phyloP scores from a whole-genome alignment of 2,797 vertebrate genomes.

The Simalia tracyae region DNA sequence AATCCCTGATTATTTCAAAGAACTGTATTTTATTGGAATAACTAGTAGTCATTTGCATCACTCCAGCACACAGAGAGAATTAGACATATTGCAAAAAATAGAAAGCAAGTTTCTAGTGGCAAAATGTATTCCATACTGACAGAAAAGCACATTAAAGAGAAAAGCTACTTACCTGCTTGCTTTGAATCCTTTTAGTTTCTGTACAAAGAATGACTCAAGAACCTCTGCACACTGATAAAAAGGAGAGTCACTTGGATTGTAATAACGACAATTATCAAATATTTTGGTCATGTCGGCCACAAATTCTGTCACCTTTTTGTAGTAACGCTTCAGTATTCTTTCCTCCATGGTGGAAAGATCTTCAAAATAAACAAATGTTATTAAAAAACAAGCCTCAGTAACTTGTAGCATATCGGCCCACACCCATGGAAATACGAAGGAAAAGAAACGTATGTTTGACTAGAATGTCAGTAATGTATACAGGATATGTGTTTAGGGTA shows the following conservation, averaged over 20 bases:
- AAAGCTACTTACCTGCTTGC: conserved; percentile 88
- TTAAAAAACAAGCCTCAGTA: conserved; percentile 20
- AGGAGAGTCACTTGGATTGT: conserved; percentile 95
- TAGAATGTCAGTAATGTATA: neutral
- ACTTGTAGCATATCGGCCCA: neutral
- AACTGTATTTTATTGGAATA: neutral
- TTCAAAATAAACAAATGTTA: conserved; percentile 68
- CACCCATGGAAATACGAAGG: fast-evolving
- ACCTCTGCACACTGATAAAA: conserved; percentile 97
- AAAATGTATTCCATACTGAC: neutral
- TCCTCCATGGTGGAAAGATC: conserved; percentile 97
- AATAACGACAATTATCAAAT: conserved; percentile 99
- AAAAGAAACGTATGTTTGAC: neutral
- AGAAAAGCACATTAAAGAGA: neutral
- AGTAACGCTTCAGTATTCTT: conserved; percentile 87
- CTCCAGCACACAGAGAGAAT: neutral
- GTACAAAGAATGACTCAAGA: conserved; percentile 96
- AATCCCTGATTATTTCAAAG: neutral
- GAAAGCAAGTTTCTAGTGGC: neutral
- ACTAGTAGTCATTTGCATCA: neutral
- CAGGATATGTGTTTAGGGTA: neutral
- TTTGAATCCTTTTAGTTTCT: conserved; percentile 98
- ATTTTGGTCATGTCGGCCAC: conserved; percentile 99
- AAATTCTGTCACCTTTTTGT: conserved; percentile 94
- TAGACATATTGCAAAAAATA: neutral